Conservation (phyloP, 1,140 invertebrate genomes). For the Laodelphax striatellus region DNA sequence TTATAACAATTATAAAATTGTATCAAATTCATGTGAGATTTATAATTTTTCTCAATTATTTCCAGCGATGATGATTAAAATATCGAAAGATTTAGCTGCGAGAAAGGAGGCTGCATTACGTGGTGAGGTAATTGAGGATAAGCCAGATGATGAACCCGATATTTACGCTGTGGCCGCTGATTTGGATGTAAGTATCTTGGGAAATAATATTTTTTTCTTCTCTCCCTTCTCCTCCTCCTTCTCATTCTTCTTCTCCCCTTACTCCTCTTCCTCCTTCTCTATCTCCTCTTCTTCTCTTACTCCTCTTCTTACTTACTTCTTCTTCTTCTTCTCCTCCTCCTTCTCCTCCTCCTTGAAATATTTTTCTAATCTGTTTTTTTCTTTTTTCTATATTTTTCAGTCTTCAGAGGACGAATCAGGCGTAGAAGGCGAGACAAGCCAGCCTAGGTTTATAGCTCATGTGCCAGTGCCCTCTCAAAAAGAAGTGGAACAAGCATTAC, state of each 20-base stretch:
- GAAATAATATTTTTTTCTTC: too few relatives aligned
- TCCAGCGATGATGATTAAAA: constrained; percentile 43
- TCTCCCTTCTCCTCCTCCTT: too few relatives aligned
- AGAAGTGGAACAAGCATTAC: constrained; percentile 79
- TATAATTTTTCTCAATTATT: constrained; percentile 5
- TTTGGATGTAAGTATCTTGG: constrained; percentile 18
- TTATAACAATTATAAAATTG: too few relatives aligned
- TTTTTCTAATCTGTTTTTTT: constrained; percentile 4
- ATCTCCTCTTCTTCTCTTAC: too few relatives aligned
- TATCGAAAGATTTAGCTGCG: constrained; percentile 47
- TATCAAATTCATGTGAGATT: too few relatives aligned
- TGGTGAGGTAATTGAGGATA: constrained; percentile 31
- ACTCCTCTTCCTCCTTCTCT: too few relatives aligned
- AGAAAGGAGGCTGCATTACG: constrained; percentile 43
- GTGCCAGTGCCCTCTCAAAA: constrained; percentile 78
- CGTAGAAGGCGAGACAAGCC: constrained; percentile 20
- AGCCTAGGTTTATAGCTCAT: constrained; percentile 59
- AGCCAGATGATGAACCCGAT: constrained; percentile 38
- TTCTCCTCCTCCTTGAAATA: not conserved
- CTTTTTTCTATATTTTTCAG: constrained; percentile 12
- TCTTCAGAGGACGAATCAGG: constrained; percentile 20
- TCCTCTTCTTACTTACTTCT: too few relatives aligned
- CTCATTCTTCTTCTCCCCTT: too few relatives aligned
- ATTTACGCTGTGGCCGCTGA: constrained; percentile 27
- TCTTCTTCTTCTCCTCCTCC: too few relatives aligned